phyloP scores from a whole-genome alignment of 2,113 vertebrate species.

The Cichladusa arquata region DNA sequence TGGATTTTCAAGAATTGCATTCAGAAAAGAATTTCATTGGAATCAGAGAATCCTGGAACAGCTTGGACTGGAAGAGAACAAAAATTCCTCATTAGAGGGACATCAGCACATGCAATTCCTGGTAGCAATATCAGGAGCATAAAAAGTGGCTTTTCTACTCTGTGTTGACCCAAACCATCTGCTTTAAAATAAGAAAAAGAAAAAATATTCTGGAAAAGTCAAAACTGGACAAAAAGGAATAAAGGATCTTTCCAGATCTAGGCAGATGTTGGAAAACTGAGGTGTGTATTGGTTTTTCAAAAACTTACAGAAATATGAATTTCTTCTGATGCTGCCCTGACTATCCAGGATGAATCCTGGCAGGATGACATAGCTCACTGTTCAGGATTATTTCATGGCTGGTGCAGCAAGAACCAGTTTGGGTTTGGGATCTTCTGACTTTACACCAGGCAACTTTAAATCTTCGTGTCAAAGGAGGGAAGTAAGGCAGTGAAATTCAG shows the following conservation, averaged over 20 bases:
- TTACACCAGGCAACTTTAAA: background rate
- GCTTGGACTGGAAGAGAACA: background rate
- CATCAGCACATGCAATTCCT: background rate
- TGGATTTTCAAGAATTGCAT: background rate
- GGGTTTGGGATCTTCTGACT: background rate
- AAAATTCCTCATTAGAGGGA: background rate
- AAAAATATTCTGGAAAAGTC: background rate
- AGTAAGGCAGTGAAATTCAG: background rate
- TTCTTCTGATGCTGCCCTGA: background rate
- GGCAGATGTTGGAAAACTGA: background rate
- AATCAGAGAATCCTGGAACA: background rate
- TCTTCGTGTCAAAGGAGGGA: rapidly evolving
- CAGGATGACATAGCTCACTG: background rate
- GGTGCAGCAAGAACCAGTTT: background rate
- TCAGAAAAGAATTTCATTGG: background rate
- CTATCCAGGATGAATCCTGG: background rate
- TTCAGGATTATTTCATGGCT: background rate
- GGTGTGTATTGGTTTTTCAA: rapidly evolving
- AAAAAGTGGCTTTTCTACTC: background rate
- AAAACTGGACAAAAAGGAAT: background rate
- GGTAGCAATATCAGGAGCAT: background rate
- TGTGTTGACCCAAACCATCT: background rate
- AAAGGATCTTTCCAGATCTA: background rate
- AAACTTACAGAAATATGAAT: background rate
- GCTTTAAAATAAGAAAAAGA: background rate